These are phyloP conservation scores for Ptychadena robeensis DNA, from an alignment of 2,797 vertebrate species.

Conservation along the genomic window DNA sequence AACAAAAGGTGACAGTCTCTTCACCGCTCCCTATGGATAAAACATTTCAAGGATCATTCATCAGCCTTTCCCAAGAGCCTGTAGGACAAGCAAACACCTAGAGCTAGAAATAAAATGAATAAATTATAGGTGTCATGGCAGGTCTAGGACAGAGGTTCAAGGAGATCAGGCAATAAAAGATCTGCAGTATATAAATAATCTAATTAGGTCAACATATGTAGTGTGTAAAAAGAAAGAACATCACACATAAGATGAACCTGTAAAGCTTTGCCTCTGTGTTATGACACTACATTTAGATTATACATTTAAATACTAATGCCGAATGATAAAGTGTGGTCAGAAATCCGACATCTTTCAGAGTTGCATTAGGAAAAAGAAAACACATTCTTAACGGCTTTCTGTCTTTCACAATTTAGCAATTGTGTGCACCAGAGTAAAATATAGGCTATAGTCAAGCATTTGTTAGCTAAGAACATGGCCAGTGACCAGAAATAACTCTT, in stretches of 20 bases:
- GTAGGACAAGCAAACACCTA: neutral
- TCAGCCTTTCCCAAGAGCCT: neutral
- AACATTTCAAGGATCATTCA: constrained; percentile 25
- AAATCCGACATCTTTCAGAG: neutral
- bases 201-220: constrained; percentile 1
- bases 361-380: too few relatives aligned
- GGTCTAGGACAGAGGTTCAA: neutral
- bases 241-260: neutral
- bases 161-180: neutral
- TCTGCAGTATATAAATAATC: neutral
- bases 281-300: neutral
- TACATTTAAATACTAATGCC: neutral
- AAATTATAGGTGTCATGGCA: neutral
- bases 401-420: constrained; percentile 23
- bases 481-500: constrained; percentile 50
- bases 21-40: neutral
- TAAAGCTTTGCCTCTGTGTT: neutral
- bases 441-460: constrained; percentile 20
- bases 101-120: neutral
- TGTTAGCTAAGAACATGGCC: constrained; percentile 31
- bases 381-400: neutral
- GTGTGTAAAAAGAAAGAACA: neutral
- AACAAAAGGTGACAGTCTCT: neutral
- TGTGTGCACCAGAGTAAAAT: constrained; percentile 33
- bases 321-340: neutral